A percentile compares a stretch with the other conserved stretches of the same genome.
Evolutionary conservation across 2,797 vertebrate species (phyloP).

Genomic region (Enteromius trimaculatus): DNA sequence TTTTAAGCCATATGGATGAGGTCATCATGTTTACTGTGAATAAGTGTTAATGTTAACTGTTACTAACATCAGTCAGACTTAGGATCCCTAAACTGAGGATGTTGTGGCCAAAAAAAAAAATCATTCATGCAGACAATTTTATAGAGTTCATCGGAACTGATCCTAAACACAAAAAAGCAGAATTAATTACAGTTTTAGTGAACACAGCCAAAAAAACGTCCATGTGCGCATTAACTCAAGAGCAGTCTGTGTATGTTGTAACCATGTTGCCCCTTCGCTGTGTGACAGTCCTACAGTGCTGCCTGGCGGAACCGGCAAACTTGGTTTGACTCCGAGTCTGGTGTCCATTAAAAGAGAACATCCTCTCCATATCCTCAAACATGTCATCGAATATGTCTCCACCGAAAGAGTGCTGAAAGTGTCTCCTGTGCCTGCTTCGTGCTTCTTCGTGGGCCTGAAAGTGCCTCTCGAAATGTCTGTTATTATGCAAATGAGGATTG

Average conservation of each 20-base stretch:
- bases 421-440: slow-evolving; percentile 68
- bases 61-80: background rate
- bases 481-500: slow-evolving; percentile 75
- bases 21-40: background rate
- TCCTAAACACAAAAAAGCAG: slow-evolving; percentile 14
- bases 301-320: slow-evolving; percentile 86
- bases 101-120: no score
- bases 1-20: background rate
- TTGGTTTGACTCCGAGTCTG: slow-evolving; percentile 65
- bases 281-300: slow-evolving; percentile 92
- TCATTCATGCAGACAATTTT: background rate
- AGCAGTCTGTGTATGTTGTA: slow-evolving; percentile 87
- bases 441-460: slow-evolving; percentile 80
- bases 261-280: slow-evolving; percentile 97
- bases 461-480: slow-evolving; percentile 86
- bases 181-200: background rate
- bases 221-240: slow-evolving; percentile 22
- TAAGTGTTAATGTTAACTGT: background rate
- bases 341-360: slow-evolving; percentile 80
- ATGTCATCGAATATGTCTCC: slow-evolving; percentile 85
- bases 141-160: background rate
- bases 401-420: slow-evolving; percentile 64
- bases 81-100: slow-evolving; percentile 6
- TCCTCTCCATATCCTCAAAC: slow-evolving; percentile 90
- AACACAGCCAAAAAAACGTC: background rate